Base-by-base conservation (phyloP, 2,113 vertebrate genomes). In the Dryoscopus gambensis region DNA sequence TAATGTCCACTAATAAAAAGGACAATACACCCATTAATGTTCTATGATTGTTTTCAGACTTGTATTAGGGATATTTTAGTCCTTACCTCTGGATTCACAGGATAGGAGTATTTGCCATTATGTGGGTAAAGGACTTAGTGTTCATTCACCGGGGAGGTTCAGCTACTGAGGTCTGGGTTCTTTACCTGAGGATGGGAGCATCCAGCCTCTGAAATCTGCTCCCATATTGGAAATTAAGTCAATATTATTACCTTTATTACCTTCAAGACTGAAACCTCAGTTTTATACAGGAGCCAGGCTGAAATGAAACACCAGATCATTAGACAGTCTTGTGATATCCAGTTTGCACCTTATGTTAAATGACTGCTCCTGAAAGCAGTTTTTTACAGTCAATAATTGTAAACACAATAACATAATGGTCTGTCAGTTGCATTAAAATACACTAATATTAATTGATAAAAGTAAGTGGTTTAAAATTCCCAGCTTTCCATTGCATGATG, bases 311-410 rank as follows among this genome's bases (percentile, higher is more conserved):
- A 1, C 1, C 0, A 74, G 57, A 88, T 89, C 73, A 47, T 92
- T 92, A 67, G 47, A 91, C 39, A 57, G 46, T 50, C 59, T 93
- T 67, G 55, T 47, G 76, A 9, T 81, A 70, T 74, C 65, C 33
- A 27, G 90, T 95, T 70, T 77, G 59, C 31, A 73, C 87, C 70
- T 96, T 89, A 88, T 96, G 97, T 94, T 95, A 97, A 95, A 65
- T 65, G 63, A 55, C 73, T 94, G 57, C 63, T 89, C 37, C 59
- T 65, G 59, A 97, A 96, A 97, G 53, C 85, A 80, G 55, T 93
- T 94, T 97, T 95, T 97, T 95, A 62, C 62, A 87, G 64, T 87
- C 96, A 85, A 95, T 93, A 91, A 94, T 80, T 90, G 63, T 90
- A 95, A 97, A 89, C 49, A 83, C 70, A 67, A 73, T 86, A 86